Percentiles rank a stretch among this genome's conserved stretches.
Evolutionary conservation across 2,888 invertebrate genomes (phyloP).

Genomic region (Punctoribates punctum): DNA sequence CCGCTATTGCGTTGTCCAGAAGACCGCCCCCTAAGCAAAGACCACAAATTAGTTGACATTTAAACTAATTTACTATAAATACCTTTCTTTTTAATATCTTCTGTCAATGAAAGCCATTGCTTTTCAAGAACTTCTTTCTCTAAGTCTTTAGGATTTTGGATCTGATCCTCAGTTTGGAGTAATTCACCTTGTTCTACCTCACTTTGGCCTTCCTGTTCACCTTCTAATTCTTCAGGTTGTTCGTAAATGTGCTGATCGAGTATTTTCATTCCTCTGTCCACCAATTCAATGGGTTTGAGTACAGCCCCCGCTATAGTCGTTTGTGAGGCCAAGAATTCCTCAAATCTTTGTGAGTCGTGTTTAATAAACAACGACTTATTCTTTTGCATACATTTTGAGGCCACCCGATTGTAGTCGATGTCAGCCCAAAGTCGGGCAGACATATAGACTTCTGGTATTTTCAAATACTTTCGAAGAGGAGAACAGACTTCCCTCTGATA

Average conservation of each 20-base stretch:
- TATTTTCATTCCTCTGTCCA: background rate
- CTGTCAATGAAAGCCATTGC: conserved; percentile 35
- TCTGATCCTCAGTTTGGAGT: too few relatives aligned
- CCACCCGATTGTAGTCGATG: conserved; percentile 27
- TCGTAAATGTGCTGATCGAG: background rate
- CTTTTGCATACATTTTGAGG: conserved; percentile 36
- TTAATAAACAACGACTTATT: conserved; percentile 19
- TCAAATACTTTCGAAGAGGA: conserved; percentile 2
- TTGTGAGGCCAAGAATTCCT: conserved; percentile 6
- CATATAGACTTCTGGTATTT: conserved; percentile 35
- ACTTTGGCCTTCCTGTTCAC: too few relatives aligned
- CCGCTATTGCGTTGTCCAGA: conserved; percentile 15
- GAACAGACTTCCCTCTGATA: conserved; percentile 24
- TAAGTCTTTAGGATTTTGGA: background rate
- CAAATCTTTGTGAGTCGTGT: conserved; percentile 29
- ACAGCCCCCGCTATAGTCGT: background rate
- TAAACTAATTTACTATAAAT: background rate
- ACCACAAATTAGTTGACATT: background rate
- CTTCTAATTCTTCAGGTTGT: background rate
- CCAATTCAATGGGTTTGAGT: conserved; percentile 33
- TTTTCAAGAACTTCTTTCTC: conserved; percentile 24
- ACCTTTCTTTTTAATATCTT: conserved; percentile 24
- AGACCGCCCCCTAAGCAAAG: background rate
- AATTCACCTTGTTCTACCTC: too few relatives aligned
- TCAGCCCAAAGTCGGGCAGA: conserved; percentile 16